Evolutionary conservation across 2,797 vertebrate genomes (phyloP).

Genomic region (Lepilemur septentrionalis): DNA sequence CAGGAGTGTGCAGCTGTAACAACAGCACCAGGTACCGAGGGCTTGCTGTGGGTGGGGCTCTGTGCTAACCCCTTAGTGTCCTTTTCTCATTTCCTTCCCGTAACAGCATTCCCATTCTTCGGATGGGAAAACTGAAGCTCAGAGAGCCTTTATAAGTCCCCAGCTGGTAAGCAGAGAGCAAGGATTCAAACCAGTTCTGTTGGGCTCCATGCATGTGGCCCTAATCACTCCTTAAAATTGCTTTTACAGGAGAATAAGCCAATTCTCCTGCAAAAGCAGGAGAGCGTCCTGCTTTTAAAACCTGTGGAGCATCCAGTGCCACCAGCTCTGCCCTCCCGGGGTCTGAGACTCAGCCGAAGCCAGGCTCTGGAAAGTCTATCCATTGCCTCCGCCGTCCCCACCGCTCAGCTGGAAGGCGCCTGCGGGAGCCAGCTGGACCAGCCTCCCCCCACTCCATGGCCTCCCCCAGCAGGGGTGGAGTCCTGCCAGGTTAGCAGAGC

Average conservation of each 20-base stretch:
- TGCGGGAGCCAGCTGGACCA: background rate
- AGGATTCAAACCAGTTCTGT: background rate
- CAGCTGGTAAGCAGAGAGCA: background rate
- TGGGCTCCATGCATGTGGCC: background rate
- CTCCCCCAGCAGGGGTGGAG: slow-evolving; percentile 57
- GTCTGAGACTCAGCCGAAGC: background rate
- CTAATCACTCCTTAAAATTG: background rate
- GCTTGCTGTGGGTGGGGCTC: background rate
- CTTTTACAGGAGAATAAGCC: background rate
- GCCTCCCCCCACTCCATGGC: background rate
- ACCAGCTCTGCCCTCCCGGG: background rate
- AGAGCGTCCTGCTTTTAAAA: too few relatives aligned
- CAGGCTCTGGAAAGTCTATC: background rate
- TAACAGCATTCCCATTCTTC: background rate
- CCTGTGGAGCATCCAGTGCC: background rate
- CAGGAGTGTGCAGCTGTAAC: background rate
- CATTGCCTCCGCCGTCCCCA: background rate
- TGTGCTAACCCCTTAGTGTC: background rate
- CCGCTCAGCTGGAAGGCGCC: background rate
- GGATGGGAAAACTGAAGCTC: background rate
- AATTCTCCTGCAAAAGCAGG: too few relatives aligned
- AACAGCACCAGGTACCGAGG: rapidly evolving
- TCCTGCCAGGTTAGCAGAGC: slow-evolving; percentile 16
- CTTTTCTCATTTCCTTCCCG: background rate
- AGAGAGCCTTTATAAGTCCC: background rate